These are phyloP conservation scores for Zaprionus capensis DNA, from an alignment of 1,140 invertebrate species.

Conservation along the genomic window DNA sequence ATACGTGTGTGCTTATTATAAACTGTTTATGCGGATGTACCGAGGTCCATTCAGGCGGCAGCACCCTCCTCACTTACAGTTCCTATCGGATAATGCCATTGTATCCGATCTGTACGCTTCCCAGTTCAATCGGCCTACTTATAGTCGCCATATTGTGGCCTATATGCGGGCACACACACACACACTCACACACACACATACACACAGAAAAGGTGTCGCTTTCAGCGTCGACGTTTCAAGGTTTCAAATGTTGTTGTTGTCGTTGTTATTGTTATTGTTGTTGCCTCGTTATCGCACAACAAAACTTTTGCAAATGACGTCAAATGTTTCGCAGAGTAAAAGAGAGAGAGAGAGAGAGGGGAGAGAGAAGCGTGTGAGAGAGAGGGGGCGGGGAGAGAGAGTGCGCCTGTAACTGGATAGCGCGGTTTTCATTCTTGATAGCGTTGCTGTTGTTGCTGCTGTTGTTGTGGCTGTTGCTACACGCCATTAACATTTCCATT, in stretches of 20 bases:
- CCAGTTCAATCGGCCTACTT: conserved; percentile 49
- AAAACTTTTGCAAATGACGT: conserved; percentile 77
- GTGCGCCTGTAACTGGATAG: conserved; percentile 36
- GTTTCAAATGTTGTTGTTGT: conserved; percentile 35
- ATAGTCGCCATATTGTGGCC: conserved; percentile 49
- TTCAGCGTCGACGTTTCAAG: conserved; percentile 45
- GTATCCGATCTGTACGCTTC: conserved; percentile 21
- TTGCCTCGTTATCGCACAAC: conserved; percentile 67
- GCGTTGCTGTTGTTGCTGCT: conserved; percentile 3
- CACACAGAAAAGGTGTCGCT: conserved; percentile 15
- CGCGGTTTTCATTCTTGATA: conserved; percentile 38
- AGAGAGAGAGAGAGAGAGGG: neutral
- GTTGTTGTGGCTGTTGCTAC: conserved; percentile 30
- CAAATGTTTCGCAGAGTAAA: conserved; percentile 57
- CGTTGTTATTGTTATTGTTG: conserved; percentile 41
- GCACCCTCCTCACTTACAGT: neutral
- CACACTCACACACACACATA: conserved; percentile 22
- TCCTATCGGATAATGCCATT: neutral
- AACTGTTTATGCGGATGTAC: conserved; percentile 11
- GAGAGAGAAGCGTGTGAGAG: neutral
- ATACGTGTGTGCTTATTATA: conserved; percentile 11
- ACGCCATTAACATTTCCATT: conserved; percentile 69
- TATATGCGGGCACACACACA: conserved; percentile 35
- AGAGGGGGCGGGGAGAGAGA: neutral
- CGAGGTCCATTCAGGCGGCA: neutral